Evolutionary conservation across 2,113 vertebrate genomes (phyloP).

Genomic region (Phylloscopus trochilus): DNA sequence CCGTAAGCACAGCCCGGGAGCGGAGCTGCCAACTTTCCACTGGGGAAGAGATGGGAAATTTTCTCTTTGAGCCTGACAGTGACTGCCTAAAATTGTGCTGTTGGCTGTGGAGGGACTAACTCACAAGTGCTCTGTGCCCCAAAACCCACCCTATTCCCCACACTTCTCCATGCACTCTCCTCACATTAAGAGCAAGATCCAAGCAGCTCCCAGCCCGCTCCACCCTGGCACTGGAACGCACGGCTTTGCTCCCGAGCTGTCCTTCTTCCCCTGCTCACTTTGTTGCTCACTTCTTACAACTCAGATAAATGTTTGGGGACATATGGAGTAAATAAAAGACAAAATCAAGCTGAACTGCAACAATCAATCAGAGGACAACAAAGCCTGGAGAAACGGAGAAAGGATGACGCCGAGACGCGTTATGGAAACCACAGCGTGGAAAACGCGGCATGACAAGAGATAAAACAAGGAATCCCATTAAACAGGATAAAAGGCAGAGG

Average conservation of each 20-base stretch:
- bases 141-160: background rate
- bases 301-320: background rate
- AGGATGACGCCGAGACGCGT: background rate
- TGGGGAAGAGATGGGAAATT: background rate
- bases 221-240: background rate
- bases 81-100: background rate
- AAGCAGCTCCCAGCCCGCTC: background rate
- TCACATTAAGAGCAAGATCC: background rate
- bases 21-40: background rate
- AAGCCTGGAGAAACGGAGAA: background rate
- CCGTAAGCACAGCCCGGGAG: background rate
- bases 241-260: background rate
- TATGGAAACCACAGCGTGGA: background rate
- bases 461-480: slow-evolving; percentile 1
- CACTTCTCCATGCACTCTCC: background rate
- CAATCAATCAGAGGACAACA: background rate
- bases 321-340: background rate
- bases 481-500: background rate
- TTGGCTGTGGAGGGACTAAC: background rate
- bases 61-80: background rate
- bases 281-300: background rate
- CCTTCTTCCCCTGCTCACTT: background rate
- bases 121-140: background rate
- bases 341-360: background rate
- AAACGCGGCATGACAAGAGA: background rate